These are phyloP conservation scores for Balearica regulorum DNA, from an alignment of 2,797 vertebrate genomes.

Conservation along the genomic window DNA sequence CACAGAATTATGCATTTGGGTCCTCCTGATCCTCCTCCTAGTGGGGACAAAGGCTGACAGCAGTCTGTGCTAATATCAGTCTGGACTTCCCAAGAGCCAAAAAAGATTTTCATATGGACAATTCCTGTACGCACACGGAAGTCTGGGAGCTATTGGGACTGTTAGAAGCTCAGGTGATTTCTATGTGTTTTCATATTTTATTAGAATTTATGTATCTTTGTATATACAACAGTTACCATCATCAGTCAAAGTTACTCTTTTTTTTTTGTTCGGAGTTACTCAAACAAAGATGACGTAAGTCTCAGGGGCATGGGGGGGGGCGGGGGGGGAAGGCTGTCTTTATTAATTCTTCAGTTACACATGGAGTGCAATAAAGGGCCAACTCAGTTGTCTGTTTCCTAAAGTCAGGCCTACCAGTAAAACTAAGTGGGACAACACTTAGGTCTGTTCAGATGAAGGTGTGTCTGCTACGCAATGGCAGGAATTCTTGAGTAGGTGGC, in stretches of 20 bases:
- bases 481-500: not conserved
- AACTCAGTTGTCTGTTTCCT: not conserved
- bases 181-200: not conserved
- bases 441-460: not conserved
- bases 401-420: not conserved
- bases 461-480: not conserved
- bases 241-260: not conserved
- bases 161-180: not conserved
- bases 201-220: not conserved
- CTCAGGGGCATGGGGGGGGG: not conserved
- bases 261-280: not conserved
- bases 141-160: not conserved
- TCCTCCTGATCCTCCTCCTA: not conserved
- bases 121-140: not conserved
- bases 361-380: not conserved
- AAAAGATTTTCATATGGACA: not conserved
- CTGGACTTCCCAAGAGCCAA: not conserved
- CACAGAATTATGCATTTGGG: accelerated
- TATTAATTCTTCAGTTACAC: not conserved
- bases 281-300: not conserved
- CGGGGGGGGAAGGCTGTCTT: not conserved
- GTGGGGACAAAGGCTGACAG: not conserved
- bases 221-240: not conserved
- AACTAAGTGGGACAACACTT: not conserved
- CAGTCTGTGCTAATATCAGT: not conserved